Evolutionary conservation across 2,113 vertebrate genomes (phyloP).

Genomic region (Hippopotamus amphibius): DNA sequence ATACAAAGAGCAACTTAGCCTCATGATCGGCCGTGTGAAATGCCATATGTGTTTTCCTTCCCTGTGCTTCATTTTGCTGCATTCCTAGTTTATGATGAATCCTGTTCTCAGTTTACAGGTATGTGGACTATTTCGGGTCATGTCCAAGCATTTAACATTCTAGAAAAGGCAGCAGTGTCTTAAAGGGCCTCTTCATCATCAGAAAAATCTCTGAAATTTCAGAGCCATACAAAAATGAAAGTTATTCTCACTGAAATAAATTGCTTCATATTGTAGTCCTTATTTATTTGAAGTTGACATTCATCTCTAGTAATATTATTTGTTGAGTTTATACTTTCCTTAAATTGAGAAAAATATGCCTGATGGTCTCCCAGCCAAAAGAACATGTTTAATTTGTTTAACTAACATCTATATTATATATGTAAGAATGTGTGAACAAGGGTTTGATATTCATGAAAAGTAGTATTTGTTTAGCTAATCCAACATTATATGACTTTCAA

Average conservation of each 20-base stretch:
- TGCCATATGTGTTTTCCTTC: slow-evolving; percentile 53
- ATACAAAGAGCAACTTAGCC: slow-evolving; percentile 8
- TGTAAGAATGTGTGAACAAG: neutral
- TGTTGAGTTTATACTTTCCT: neutral
- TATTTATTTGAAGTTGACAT: slow-evolving; percentile 27
- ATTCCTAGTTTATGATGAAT: slow-evolving; percentile 74
- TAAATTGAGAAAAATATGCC: slow-evolving; percentile 19
- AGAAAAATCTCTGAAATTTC: slow-evolving; percentile 37
- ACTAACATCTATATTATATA: neutral
- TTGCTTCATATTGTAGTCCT: neutral
- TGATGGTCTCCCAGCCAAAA: neutral
- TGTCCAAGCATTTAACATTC: slow-evolving; percentile 55
- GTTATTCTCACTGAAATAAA: slow-evolving; percentile 31
- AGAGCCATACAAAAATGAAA: slow-evolving; percentile 29
- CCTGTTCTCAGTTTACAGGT: slow-evolving; percentile 74
- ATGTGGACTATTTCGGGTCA: slow-evolving; percentile 72
- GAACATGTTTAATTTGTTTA: neutral
- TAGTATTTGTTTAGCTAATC: neutral
- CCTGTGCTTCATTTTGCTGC: slow-evolving; percentile 44
- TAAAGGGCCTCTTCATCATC: slow-evolving; percentile 50
- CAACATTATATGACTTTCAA: neutral
- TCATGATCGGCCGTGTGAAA: slow-evolving; percentile 47
- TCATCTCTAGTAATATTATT: neutral
- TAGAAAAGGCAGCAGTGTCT: slow-evolving; percentile 51
- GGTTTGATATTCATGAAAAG: slow-evolving; percentile 1